Evolutionary conservation across 2,888 invertebrate species (phyloP), one percentile per base, ranked within the genome.

Genomic region (Xestia ashworthii): DNA sequence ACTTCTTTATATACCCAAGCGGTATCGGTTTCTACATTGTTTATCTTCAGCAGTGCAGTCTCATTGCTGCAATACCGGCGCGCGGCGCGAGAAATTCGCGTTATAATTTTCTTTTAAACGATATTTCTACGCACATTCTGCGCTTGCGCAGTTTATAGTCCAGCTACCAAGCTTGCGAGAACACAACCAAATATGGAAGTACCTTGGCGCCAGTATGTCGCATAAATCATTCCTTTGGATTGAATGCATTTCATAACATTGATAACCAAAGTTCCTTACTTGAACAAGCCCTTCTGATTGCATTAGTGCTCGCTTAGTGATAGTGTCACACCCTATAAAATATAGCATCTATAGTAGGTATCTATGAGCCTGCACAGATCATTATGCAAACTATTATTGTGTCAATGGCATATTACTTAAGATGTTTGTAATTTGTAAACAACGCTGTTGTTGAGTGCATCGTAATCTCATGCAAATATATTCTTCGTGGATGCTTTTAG

Each of bases 241-340:
- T 62, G 48, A 76, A 71, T 62, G 46, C 68, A 78, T 87, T 84
- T 82, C 70, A 72, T 84, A 82, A 74, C 41, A 41, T 76, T 80
- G 71, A 84, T 84, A 86, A 86, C 62, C 46, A 76, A 72, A 55
- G 53, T 48, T 38, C 0, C 58, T 68, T 68, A 55, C 48, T 76
- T 67, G 81, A 58, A 41, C 58, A 41, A 32, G 58, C 50, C 71
- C 48, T 62, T 64, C 19, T 76, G 50, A 64, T 81, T 76, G 71
- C 81, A 50, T 76, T 50, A 25, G 60, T 81, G 60, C 38, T 80
- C 65, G 48, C 76, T 44, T 55, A 62, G 25, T 50, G 50, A 50
- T 55, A 44, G 38, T 62, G 14, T 62, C 38, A 64, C 11, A 71
- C n/a, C 38, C 32, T 32, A 60, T n/a, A n/a, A n/a, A n/a, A n/a